phyloP scores from a whole-genome alignment of 2,113 vertebrate genomes.

The Semnornis frantzii region DNA sequence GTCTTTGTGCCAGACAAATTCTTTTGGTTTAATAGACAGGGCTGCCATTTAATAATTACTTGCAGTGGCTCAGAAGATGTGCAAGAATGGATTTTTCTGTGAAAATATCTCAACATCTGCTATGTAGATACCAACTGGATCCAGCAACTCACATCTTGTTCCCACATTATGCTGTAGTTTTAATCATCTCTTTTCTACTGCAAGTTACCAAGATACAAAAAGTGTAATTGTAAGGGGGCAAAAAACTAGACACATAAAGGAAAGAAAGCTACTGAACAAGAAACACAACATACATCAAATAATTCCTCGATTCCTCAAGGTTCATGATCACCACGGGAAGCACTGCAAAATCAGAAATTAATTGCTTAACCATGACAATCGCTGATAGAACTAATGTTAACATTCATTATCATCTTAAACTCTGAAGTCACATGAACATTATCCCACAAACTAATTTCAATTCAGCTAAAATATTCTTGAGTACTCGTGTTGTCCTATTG shows the following conservation, averaged over 20 bases:
- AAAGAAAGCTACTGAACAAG: neutral
- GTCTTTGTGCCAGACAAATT: neutral
- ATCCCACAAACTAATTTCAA: neutral
- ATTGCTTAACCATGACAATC: neutral
- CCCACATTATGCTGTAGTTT: neutral
- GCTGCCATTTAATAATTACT: neutral
- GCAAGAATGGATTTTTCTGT: neutral
- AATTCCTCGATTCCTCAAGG: neutral
- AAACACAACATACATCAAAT: neutral
- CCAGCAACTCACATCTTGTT: neutral
- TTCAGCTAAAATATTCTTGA: neutral
- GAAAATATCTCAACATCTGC: neutral
- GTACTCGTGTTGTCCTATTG: neutral
- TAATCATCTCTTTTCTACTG: neutral
- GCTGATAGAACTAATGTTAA: neutral
- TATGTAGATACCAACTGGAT: neutral
- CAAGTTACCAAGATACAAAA: neutral
- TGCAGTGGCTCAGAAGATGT: neutral
- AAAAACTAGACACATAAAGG: neutral
- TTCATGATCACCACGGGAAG: neutral
- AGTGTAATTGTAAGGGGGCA: neutral
- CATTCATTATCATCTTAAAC: neutral
- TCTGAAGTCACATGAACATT: neutral
- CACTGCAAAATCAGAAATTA: constrained; percentile 16
- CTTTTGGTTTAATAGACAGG: neutral